These are phyloP conservation scores for Mus pahari DNA, from an alignment of 2,113 vertebrate genomes.

Conservation along the genomic window DNA sequence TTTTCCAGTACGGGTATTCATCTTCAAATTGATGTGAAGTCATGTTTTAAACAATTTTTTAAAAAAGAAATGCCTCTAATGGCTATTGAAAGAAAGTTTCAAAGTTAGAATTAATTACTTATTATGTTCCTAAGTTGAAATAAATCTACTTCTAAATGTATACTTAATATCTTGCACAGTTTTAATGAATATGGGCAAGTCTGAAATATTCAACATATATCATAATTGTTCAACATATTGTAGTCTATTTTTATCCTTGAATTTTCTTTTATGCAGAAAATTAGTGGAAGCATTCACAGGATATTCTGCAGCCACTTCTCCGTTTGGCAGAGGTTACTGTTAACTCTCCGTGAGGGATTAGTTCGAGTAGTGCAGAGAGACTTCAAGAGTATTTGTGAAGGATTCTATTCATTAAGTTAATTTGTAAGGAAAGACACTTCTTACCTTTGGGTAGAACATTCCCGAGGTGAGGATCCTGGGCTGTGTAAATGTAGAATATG, in stretches of 20 bases:
- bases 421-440: background rate
- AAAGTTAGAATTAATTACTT: background rate
- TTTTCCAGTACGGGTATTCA: background rate
- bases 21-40: background rate
- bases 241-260: background rate
- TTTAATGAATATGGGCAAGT: background rate
- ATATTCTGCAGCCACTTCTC: background rate
- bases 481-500: background rate
- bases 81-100: background rate
- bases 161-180: background rate
- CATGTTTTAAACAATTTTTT: background rate
- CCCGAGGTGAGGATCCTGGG: no score
- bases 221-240: background rate
- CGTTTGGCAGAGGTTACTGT: background rate
- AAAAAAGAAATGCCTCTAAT: background rate
- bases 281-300: background rate
- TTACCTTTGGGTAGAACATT: background rate
- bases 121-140: background rate
- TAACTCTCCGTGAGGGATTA: background rate
- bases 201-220: background rate
- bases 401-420: background rate
- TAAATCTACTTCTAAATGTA: background rate
- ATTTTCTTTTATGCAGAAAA: background rate
- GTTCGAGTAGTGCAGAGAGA: background rate
- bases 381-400: background rate